Base-by-base conservation (phyloP, 2,888 invertebrate genomes). In the Elmis aenea region DNA sequence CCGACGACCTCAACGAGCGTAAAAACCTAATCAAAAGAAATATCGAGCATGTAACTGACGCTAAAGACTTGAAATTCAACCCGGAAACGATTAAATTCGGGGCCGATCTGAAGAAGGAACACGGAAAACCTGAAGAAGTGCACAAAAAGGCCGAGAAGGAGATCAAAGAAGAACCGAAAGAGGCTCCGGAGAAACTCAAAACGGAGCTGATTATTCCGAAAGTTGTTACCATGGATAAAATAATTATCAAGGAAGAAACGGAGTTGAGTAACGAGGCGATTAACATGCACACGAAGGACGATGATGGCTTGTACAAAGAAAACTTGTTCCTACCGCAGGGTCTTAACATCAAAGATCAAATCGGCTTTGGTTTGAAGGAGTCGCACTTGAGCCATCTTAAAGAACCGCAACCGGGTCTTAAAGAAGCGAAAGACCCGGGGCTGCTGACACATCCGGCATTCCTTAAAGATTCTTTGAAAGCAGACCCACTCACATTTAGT, bases 181-280 rank as follows among this genome's bases (percentile, higher is more conserved):
- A 18, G 5, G 8, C 5, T 8, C 54, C 52, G n/a, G 66, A 66
- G 27, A 65, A 66, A 58, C 68, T 75, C 41, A 79, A 78, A 70
- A 75, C 77, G 22, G 78, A 79, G 63, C 68, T 77, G 42, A 77
- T 77, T 45, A 77, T 77, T 55, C 78, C 78, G 15, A 77, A 76
- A 64, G 72, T 76, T 32, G 71, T 72, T 22, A 71, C 75, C 9
- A 72, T 75, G 69, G 70, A 70, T 33, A 69, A 71, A 46, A 73
- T 75, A 3, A 27, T 58, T 3, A 58, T 66, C 13, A 67, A 67
- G 38, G 67, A 67, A 32, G 67, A 67, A 40, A 36, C 59, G 8
- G 62, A 62, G 31, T 57, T 54, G 2, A 61, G 59, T 25, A 63
- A 57, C 32, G 66, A 66, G 15, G 54, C 54, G 1, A 45, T 55